Base-by-base conservation (phyloP, 2,113 vertebrate genomes). In the Rhagologus leucostigma region DNA sequence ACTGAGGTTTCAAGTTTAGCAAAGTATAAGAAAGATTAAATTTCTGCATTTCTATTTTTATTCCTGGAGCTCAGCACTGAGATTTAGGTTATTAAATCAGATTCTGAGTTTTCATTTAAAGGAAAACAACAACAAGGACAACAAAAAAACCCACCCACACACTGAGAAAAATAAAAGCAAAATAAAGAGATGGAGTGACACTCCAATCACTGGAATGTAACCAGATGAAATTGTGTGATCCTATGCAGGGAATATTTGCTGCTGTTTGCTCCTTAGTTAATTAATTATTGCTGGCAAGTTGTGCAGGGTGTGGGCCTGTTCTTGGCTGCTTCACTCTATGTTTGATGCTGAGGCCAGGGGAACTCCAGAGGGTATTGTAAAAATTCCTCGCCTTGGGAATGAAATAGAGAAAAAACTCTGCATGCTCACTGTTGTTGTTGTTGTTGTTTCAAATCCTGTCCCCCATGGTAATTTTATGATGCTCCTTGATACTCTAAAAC, bases 301-400 rank as follows among this genome's bases (percentile, higher is more conserved):
- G 68, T 57, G 35, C 18, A 92, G 95, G 96, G 96, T 96, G 96
- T 97, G 94, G 96, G 90, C 95, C 94, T 95, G 92, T 70, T 95
- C 86, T 97, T 97, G 96, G 96, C 96, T 97, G 92, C 95, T 95
- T 71, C 55, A 29, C 79, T 95, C 73, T 55, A 90, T 92, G 95
- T 97, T 97, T 97, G 96, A 97, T 96, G 95, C 96, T 89, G 94
- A 90, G 94, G 95, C 96, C 96, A 97, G 96, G 96, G 96, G 96
- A 97, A 97, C 95, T 97, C 96, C 96, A 97, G 86, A 97, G 92
- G 95, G 96, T 97, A 95, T 92, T 95, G 95, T 95, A 96, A 93
- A 97, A 97, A 97, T 97, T 97, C 96, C 92, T 97, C 2, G 50
- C 96, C 96, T 96, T 96, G 95, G 96, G 96, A 97, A 79, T 81